phyloP scores from a whole-genome alignment of 1,140 invertebrate species.

The Habropoda laboriosa region DNA sequence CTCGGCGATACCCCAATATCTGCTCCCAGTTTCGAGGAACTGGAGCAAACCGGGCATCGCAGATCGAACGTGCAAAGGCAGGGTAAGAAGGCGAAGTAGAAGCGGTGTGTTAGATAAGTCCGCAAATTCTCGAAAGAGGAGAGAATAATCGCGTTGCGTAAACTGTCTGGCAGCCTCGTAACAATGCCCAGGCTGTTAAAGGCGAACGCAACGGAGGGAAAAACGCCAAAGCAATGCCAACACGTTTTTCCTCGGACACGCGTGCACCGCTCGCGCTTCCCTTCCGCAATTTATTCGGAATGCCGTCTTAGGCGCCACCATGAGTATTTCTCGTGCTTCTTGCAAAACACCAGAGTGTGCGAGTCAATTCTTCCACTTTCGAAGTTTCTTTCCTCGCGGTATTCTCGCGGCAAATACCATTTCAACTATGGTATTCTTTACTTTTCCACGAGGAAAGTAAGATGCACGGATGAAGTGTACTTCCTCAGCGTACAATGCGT shows the following conservation, averaged over 20 bases:
- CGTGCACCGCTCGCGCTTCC: constrained; percentile 17
- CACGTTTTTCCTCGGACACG: constrained; percentile 41
- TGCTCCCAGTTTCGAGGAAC: too few species aligned
- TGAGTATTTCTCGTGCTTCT: constrained; percentile 36
- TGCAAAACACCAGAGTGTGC: not conserved
- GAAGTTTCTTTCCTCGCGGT: not conserved
- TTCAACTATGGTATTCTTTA: too few species aligned
- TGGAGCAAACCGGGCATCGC: too few species aligned
- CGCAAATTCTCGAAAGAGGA: too few species aligned
- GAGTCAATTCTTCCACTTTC: not conserved
- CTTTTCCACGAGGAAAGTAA: not conserved
- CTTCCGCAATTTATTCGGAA: constrained; percentile 62
- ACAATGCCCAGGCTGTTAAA: constrained; percentile 17
- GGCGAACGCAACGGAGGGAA: constrained; percentile 14
- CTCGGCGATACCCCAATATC: too few species aligned
- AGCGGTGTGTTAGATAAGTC: too few species aligned
- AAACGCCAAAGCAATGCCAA: constrained; percentile 37
- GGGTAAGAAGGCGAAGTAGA: too few species aligned
- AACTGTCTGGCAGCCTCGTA: not conserved
- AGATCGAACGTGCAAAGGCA: not conserved
- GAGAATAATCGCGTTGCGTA: too few species aligned
- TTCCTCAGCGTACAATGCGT: not conserved
- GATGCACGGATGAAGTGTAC: not conserved
- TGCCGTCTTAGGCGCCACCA: constrained; percentile 49
- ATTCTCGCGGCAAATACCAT: not conserved